Evolutionary conservation across 2,888 invertebrate genomes (phyloP).

Genomic region (Patella pellucida): DNA sequence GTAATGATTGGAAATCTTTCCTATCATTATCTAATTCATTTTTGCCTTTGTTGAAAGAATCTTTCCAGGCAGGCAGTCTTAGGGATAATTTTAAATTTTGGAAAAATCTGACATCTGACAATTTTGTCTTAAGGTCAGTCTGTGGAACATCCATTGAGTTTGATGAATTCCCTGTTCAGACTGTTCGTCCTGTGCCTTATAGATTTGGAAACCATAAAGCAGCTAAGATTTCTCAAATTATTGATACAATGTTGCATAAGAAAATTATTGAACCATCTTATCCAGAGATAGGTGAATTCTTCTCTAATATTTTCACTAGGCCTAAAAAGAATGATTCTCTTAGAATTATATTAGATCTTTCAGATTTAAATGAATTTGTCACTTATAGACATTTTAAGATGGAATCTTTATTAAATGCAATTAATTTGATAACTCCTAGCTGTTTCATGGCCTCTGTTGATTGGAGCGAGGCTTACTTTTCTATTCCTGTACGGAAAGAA

Average conservation of each 20-base stretch:
- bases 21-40: neutral
- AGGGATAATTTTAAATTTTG: constrained; percentile 5
- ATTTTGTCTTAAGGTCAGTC: neutral
- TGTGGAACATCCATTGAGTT: constrained; percentile 3
- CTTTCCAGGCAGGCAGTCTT: neutral
- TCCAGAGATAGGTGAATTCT: constrained; percentile 19
- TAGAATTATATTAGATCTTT: constrained; percentile 28
- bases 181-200: neutral
- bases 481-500: constrained; percentile 16
- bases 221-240: neutral
- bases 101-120: constrained; percentile 16
- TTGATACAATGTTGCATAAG: constrained; percentile 3
- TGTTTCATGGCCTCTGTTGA: constrained; percentile 25
- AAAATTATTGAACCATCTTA: neutral
- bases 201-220: neutral
- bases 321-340: constrained; percentile 23
- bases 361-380: constrained; percentile 19
- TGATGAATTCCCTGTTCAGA: neutral
- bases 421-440: constrained; percentile 16
- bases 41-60: neutral
- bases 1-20: neutral
- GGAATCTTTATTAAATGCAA: constrained; percentile 21
- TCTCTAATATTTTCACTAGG: constrained; percentile 27
- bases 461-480: constrained; percentile 24
- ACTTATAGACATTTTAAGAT: constrained; percentile 29